Evolutionary conservation across 2,888 invertebrate species (phyloP), one percentile per base, ranked within the genome.

Genomic region (Nemapogon koenigi): DNA sequence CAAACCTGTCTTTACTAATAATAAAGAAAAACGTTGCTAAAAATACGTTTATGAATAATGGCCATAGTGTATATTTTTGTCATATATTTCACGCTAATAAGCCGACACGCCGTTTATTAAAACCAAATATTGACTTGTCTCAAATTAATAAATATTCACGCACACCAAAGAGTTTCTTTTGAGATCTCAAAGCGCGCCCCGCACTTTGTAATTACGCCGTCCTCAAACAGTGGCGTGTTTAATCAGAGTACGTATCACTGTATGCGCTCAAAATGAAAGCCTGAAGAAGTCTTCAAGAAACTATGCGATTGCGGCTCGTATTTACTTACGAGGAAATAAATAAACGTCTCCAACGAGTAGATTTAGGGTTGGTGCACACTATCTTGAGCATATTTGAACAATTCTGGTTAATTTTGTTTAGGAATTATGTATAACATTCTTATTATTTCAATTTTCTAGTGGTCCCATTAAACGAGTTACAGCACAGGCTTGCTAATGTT

Each of bases 201-300:
- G 11, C 25, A 32, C 36, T 38, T 11, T 35, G 28, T 35, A 40
- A 35, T 36, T 40, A 40, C 28, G 26, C n/a, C 19, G 30, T 40
- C 31, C 30, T 16, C 36, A 26, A 26, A 35, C 40, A 40, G 18
- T 19, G 62, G 57, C 57, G 57, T 65, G 59, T 72, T 71, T 69
- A 66, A 62, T 62, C 59, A 62, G 25, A 51, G 55, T 58, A 63
- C 65, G 72, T 70, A 68, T 71, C 68, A 64, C 63, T 68, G 69
- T 66, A 68, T 65, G 58, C 55, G 62, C 54, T 58, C 53, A 59
- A 70, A n/a, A 72, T 66, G 69, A 72, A 61, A 58, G 55, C 58
- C 8, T 63, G 63, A 72, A 75, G 72, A 73, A 76, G 64, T 66
- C 62, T 57, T 53, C 53, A 65, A 65, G 69, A 70, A 64, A 72